A percentile compares a stretch with the other conserved stretches of the same genome.
Conservation (phyloP, 1,140 invertebrate species). For the Probaryconus sp. region DNA sequence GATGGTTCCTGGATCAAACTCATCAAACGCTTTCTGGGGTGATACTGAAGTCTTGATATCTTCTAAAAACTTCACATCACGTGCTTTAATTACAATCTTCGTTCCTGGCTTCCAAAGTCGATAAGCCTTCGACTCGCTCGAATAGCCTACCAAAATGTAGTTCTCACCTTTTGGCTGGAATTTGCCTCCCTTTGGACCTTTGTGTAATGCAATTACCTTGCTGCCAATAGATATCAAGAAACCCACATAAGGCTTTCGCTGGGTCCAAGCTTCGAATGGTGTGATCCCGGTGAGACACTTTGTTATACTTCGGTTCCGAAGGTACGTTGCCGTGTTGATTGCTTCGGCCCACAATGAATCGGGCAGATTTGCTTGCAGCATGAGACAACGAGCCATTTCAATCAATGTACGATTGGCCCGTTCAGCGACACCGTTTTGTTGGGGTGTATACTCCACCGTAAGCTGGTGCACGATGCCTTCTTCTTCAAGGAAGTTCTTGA, state of each 20-base stretch:
- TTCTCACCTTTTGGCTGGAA: slow-evolving; percentile 47
- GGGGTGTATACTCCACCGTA: slow-evolving; percentile 13
- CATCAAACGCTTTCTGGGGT: too few species aligned
- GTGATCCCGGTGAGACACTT: slow-evolving; percentile 50
- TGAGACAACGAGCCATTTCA: slow-evolving; percentile 48
- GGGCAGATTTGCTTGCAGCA: slow-evolving; percentile 43
- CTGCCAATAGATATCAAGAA: slow-evolving; percentile 58
- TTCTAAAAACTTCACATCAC: slow-evolving; percentile 58
- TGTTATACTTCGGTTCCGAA: slow-evolving; percentile 47
- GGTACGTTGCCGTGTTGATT: slow-evolving; percentile 73
- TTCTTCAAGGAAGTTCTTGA: background rate
- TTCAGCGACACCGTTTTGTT: slow-evolving; percentile 64
- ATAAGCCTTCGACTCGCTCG: slow-evolving; percentile 31
- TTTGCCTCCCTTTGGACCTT: slow-evolving; percentile 37
- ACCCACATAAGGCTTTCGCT: slow-evolving; percentile 60
- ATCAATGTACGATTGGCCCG: slow-evolving; percentile 46
- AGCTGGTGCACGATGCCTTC: slow-evolving; percentile 15
- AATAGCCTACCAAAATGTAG: slow-evolving; percentile 53
- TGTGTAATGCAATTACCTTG: slow-evolving; percentile 28
- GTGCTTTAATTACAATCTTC: slow-evolving; percentile 15
- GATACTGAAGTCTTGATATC: background rate
- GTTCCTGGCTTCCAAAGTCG: slow-evolving; percentile 24
- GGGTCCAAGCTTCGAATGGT: slow-evolving; percentile 66
- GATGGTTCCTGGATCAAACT: background rate
- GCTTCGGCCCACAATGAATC: slow-evolving; percentile 59